Percentiles rank a stretch among this genome's conserved stretches.
Evolutionary conservation across 2,797 vertebrate genomes (phyloP).

Genomic region (Argentina silus): DNA sequence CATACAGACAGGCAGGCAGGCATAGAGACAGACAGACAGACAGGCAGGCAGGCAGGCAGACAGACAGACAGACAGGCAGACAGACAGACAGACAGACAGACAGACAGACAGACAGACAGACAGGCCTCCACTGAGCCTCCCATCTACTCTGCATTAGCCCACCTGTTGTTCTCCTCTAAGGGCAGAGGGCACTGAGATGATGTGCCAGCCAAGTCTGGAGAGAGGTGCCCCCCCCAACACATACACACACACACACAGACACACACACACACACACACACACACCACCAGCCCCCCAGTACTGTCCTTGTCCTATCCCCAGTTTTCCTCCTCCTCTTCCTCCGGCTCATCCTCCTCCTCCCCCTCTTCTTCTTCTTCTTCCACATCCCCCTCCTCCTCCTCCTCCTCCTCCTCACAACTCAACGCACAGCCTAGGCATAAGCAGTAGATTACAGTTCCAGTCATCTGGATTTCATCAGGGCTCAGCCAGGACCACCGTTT

Average conservation of each 20-base stretch:
- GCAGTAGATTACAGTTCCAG: slow-evolving; percentile 61
- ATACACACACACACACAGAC: no score
- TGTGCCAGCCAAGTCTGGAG: neutral
- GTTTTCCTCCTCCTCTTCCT: no score
- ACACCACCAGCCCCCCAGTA: neutral
- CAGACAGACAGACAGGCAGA: no score
- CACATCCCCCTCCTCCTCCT: no score
- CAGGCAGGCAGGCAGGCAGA: no score
- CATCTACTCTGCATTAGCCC: slow-evolving; percentile 36
- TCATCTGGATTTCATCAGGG: slow-evolving; percentile 75
- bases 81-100: neutral
- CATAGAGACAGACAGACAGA: no score
- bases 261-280: no score
- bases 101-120: slow-evolving; percentile 2
- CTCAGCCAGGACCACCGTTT: slow-evolving; percentile 45
- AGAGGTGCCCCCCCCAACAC: neutral
- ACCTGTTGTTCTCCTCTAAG: neutral
- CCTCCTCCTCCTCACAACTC: slow-evolving; percentile 54
- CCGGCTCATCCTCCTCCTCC: no score
- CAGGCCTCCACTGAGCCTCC: neutral
- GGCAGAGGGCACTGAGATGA: neutral
- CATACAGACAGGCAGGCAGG: no score
- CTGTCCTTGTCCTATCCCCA: slow-evolving; percentile 34
- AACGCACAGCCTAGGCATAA: slow-evolving; percentile 24
- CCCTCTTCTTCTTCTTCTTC: no score